Conservation (phyloP, 2,113 vertebrate species). For the Colossoma macropomum region DNA sequence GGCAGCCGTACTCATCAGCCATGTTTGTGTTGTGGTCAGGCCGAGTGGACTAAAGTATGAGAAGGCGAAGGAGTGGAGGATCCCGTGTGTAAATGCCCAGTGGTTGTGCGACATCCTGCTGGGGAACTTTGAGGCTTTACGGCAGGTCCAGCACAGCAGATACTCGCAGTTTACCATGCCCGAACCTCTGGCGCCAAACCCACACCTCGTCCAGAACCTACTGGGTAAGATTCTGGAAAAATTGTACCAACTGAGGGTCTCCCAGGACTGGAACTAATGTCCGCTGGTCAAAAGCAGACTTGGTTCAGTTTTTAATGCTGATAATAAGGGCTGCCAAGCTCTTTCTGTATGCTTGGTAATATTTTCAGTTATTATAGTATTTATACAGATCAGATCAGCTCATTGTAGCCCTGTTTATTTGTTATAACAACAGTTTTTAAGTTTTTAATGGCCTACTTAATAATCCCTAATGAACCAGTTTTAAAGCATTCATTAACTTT, state of each 20-base stretch:
- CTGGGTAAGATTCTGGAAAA: slow-evolving; percentile 75
- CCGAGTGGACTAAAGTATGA: slow-evolving; percentile 92
- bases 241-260: not conserved
- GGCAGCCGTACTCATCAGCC: not conserved
- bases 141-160: slow-evolving; percentile 89
- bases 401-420: no score
- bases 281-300: not conserved
- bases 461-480: no score
- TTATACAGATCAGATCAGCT: no score
- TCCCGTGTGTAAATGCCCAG: slow-evolving; percentile 93
- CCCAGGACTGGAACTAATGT: not conserved
- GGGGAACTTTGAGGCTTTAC: slow-evolving; percentile 90
- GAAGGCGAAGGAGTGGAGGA: slow-evolving; percentile 96
- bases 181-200: slow-evolving; percentile 89
- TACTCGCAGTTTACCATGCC: slow-evolving; percentile 86
- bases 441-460: no score
- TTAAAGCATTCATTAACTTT: no score
- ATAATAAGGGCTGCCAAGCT: not conserved
- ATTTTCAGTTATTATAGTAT: no score
- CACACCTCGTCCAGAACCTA: slow-evolving; percentile 86
- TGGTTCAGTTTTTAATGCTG: not conserved
- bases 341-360: no score
- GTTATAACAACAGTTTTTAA: no score
- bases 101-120: slow-evolving; percentile 96
- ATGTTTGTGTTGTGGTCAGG: slow-evolving; percentile 68